phyloP scores from a whole-genome alignment of 2,797 vertebrate species.

The Carduelis carduelis region DNA sequence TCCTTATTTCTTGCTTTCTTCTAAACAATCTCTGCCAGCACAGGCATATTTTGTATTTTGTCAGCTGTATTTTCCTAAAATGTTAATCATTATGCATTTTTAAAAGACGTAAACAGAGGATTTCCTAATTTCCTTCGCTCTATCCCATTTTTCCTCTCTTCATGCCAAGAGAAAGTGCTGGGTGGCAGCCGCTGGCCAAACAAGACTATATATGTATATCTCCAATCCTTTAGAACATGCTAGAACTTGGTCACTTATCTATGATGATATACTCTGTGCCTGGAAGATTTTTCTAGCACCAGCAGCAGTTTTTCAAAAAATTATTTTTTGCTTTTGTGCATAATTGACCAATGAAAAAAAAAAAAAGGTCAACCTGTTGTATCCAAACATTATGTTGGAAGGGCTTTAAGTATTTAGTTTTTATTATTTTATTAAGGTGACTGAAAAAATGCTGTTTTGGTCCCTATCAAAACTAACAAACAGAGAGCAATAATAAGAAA shows the following conservation, averaged over 20 bases:
- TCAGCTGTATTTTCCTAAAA: neutral
- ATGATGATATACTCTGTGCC: neutral
- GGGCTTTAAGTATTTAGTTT: neutral
- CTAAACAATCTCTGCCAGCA: neutral
- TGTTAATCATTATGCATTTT: neutral
- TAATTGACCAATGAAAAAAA: neutral
- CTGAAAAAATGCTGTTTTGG: neutral
- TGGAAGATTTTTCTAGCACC: neutral
- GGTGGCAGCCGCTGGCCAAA: neutral
- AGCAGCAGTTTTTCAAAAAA: neutral
- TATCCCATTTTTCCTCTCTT: neutral
- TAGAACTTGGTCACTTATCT: too few species aligned
- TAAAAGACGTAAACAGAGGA: neutral
- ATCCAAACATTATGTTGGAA: neutral
- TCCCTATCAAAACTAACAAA: neutral
- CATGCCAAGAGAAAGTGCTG: too few species aligned
- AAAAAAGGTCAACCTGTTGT: neutral
- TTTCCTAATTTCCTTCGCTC: neutral
- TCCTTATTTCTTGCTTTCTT: neutral
- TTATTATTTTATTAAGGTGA: neutral
- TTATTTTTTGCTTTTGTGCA: neutral
- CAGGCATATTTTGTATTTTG: neutral
- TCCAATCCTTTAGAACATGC: neutral
- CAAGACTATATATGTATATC: neutral
- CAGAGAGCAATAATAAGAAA: neutral